Base-by-base conservation (phyloP, 1,140 invertebrate genomes). In the Streblospio benedicti region DNA sequence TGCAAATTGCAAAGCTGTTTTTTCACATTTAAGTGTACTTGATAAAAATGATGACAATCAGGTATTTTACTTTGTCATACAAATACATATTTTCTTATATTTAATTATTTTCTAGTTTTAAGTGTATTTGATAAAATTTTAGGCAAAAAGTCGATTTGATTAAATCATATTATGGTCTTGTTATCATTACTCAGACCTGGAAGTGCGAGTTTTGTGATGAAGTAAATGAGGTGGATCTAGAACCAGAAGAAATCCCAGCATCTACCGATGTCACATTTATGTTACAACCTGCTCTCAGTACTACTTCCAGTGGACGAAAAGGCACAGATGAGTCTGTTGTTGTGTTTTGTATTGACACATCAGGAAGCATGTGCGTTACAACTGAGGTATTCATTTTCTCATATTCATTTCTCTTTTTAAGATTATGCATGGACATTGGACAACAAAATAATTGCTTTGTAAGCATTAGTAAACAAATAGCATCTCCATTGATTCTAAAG, bases 351-450 rank as follows among this genome's bases (percentile, higher is more conserved):
- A 65, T 76, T 3, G 75, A 76, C 62, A 65, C 69, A n/a, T 74
- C 72, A 16, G 75, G 75, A 18, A 75, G 72, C 59, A 76, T 76
- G 75, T 73, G 71, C 66, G 67, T 72, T 5, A 74, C 72, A 2
- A 71, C 72, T 23, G 67, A 71, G 69, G 73, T 75, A 61, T 44
- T 56, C 28, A 4, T 56, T 30, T 56, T n/a, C 2, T 5, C 50
- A 5, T 20, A 14, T 51, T n/a, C 28, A 41, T 41, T 41, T 41
- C n/a, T 12, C 38, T n/a, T 41, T 41, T 41, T 41, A 12, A n/a
- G 12, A 41, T n/a, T n/a, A n/a, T n/a, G n/a, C n/a, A n/a, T n/a
- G n/a, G n/a, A n/a, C n/a, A n/a, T n/a, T 28, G 31, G 45, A 18
- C 20, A 45, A 27, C n/a, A n/a, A n/a, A n/a, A n/a, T n/a, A n/a